Evolutionary conservation across 2,797 vertebrate genomes (phyloP).

Genomic region (Galagoides demidoff): DNA sequence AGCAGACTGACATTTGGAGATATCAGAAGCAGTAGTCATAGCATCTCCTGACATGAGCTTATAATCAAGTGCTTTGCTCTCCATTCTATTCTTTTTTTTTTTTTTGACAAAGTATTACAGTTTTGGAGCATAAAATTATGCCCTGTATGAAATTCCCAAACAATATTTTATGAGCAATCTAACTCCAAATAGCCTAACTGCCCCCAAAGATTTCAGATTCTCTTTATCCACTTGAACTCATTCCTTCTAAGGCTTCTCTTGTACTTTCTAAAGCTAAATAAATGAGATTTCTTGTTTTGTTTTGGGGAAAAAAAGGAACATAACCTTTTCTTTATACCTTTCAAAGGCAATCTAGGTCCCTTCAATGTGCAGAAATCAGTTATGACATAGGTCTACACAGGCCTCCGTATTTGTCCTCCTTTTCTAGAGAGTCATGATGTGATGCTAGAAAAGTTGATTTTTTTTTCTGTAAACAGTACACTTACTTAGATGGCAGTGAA

Average conservation of each 20-base stretch:
- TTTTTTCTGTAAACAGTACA: constrained; percentile 83
- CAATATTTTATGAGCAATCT: constrained; percentile 73
- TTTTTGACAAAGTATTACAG: constrained; percentile 79
- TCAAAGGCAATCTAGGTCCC: constrained; percentile 85
- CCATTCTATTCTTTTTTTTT: constrained; percentile 73
- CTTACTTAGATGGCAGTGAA: constrained; percentile 86
- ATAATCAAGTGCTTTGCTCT: constrained; percentile 77
- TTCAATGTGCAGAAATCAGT: constrained; percentile 79
- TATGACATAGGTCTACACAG: constrained; percentile 71
- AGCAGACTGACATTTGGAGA: constrained; percentile 74
- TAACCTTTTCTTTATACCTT: constrained; percentile 84
- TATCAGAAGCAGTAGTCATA: constrained; percentile 73
- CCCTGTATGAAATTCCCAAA: constrained; percentile 76
- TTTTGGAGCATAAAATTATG: constrained; percentile 76
- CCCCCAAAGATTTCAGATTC: constrained; percentile 78
- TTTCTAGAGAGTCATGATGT: constrained; percentile 80
- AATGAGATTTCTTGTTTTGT: constrained; percentile 71
- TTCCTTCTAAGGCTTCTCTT: constrained; percentile 82
- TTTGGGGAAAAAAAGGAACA: constrained; percentile 76
- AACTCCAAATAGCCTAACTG: constrained; percentile 79
- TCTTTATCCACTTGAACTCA: constrained; percentile 68
- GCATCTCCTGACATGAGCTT: constrained; percentile 74
- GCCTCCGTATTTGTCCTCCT: constrained; percentile 79
- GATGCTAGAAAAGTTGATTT: constrained; percentile 81
- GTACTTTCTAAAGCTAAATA: constrained; percentile 84